phyloP scores from a whole-genome alignment of 2,797 vertebrate genomes.

The Nyctalus aviator region DNA sequence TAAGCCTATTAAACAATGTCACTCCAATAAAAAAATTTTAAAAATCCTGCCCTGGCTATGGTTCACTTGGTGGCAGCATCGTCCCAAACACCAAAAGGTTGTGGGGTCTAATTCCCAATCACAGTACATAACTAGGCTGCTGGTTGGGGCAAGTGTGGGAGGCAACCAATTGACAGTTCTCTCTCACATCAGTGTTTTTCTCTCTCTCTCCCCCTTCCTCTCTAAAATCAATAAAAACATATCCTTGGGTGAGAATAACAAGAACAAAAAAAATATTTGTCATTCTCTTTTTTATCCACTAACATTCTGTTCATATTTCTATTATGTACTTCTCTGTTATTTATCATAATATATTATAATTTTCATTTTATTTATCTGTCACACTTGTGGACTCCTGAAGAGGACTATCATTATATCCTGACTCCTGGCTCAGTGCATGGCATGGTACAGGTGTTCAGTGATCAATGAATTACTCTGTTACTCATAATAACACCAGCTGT shows the following conservation, averaged over 20 bases:
- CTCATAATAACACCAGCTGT: neutral
- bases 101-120: neutral
- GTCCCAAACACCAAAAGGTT: neutral
- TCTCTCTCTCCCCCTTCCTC: neutral
- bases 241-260: neutral
- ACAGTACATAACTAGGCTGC: neutral
- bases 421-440: neutral
- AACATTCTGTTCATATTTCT: neutral
- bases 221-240: neutral
- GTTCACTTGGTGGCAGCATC: neutral
- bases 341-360: neutral
- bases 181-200: neutral
- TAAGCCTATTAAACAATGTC: neutral
- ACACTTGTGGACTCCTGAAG: neutral
- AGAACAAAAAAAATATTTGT: neutral
- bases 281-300: neutral
- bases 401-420: neutral
- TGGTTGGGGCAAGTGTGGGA: neutral
- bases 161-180: neutral
- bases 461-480: neutral
- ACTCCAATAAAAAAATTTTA: neutral
- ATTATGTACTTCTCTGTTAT: neutral
- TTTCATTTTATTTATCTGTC: neutral
- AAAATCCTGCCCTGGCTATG: neutral
- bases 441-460: rapidly evolving